Evolutionary conservation across 2,888 invertebrate species (phyloP).

Genomic region (Amblyteles armatorius): DNA sequence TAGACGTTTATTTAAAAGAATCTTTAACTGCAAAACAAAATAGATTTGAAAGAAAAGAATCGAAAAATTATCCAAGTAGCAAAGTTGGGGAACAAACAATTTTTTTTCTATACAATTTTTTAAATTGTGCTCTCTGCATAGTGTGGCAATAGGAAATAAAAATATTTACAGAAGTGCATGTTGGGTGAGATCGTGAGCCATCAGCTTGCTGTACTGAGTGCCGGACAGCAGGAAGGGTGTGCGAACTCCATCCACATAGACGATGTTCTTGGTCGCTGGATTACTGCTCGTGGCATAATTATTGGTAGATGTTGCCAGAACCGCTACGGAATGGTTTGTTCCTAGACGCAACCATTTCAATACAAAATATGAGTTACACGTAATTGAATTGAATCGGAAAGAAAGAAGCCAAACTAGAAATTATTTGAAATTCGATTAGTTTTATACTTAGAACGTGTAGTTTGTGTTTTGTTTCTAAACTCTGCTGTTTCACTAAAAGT

Average conservation of each 20-base stretch:
- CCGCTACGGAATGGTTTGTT: conserved; percentile 58
- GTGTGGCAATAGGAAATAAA: conserved; percentile 6
- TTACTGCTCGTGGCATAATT: conserved; percentile 62
- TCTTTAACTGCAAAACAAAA: background rate
- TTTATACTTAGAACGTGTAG: background rate
- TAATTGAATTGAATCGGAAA: conserved; percentile 10
- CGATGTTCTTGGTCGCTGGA: conserved; percentile 90
- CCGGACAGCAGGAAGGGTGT: conserved; percentile 98
- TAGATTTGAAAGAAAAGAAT: no score
- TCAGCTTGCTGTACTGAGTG: conserved; percentile 96
- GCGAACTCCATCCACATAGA: conserved; percentile 98
- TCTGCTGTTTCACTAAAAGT: background rate
- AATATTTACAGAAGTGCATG: conserved; percentile 93
- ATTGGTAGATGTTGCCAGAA: conserved; percentile 47
- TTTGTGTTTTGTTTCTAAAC: background rate
- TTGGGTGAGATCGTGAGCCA: conserved; percentile 98
- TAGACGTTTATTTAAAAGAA: background rate
- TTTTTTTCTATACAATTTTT: background rate
- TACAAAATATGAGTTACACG: conserved; percentile 23
- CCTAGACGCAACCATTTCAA: conserved; percentile 68
- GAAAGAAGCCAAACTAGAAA: background rate
- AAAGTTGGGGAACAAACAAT: background rate
- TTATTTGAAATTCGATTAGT: background rate
- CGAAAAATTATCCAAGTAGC: no score
- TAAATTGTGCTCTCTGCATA: conserved; percentile 8